Conservation (phyloP, 92 coral and sea anemone genomes). For the Phymanthus crucifer region DNA sequence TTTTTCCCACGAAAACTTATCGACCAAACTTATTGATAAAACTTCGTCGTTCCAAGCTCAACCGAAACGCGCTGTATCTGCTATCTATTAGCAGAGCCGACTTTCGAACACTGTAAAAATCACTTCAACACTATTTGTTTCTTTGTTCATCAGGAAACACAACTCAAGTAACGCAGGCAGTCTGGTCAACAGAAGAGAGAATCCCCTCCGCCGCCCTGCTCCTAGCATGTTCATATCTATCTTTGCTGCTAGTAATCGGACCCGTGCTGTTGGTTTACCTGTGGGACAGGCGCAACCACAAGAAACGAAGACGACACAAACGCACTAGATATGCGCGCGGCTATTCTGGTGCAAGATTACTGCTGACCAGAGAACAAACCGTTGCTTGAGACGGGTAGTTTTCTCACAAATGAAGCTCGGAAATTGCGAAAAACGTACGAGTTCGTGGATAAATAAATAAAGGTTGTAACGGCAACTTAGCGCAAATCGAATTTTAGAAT, state of each 20-base stretch:
- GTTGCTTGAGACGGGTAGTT: not conserved
- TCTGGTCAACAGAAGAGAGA: not conserved
- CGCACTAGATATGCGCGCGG: not conserved
- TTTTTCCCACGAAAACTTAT: too few relatives aligned
- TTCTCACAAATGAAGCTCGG: not conserved
- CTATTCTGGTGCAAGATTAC: not conserved
- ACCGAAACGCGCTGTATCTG: too few relatives aligned
- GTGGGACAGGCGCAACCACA: slow-evolving; percentile 1
- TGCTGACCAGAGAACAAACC: not conserved
- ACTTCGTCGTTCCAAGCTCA: too few relatives aligned
- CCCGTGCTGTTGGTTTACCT: not conserved
- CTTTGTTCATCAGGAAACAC: not conserved
- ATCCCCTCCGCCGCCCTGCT: not conserved
- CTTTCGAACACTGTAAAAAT: not conserved
- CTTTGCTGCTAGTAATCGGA: not conserved
- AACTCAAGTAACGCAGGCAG: not conserved
- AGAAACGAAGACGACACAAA: not conserved
- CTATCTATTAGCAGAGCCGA: not conserved
- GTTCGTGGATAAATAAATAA: not conserved
- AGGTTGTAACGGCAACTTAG: not conserved
- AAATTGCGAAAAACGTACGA: not conserved
- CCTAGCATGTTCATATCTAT: slow-evolving; percentile 7
- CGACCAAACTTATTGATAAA: too few relatives aligned
- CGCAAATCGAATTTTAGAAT: not conserved
- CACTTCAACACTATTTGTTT: not conserved